Conservation (phyloP, 2,888 invertebrate genomes). For the Aphrophora alni region DNA sequence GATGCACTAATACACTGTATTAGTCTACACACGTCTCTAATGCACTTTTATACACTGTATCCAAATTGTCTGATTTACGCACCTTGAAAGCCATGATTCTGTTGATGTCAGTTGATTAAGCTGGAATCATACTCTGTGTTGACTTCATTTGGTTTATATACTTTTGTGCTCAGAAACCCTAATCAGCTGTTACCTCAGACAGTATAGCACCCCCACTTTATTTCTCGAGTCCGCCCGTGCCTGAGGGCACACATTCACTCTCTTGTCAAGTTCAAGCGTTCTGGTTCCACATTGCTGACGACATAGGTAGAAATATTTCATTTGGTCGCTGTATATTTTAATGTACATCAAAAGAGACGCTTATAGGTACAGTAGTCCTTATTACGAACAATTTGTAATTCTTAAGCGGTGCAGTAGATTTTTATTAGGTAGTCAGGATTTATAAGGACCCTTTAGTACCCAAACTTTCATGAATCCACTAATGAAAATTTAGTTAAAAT, state of each 20-base stretch:
- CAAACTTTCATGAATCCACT: too few species aligned
- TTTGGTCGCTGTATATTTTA: too few species aligned
- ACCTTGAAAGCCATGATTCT: constrained; percentile 22
- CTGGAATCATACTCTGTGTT: neutral
- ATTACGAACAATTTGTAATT: too few species aligned
- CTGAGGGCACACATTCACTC: neutral
- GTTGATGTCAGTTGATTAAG: neutral
- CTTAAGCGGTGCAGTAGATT: too few species aligned
- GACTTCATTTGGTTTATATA: neutral
- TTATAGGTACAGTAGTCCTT: too few species aligned
- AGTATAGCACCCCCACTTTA: neutral
- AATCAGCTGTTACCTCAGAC: neutral
- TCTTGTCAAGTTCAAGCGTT: neutral
- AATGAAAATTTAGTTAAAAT: too few species aligned
- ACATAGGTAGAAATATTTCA: neutral
- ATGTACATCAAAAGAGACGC: too few species aligned
- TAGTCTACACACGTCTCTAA: neutral
- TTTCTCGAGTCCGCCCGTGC: neutral
- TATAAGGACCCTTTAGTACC: too few species aligned
- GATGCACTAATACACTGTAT: too few species aligned
- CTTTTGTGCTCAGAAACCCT: neutral
- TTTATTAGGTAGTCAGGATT: too few species aligned
- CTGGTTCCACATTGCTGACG: neutral
- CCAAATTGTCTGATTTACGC: neutral
- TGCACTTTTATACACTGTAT: neutral